phyloP scores from a whole-genome alignment of 2,888 invertebrate species.

The Latheticus oryzae region DNA sequence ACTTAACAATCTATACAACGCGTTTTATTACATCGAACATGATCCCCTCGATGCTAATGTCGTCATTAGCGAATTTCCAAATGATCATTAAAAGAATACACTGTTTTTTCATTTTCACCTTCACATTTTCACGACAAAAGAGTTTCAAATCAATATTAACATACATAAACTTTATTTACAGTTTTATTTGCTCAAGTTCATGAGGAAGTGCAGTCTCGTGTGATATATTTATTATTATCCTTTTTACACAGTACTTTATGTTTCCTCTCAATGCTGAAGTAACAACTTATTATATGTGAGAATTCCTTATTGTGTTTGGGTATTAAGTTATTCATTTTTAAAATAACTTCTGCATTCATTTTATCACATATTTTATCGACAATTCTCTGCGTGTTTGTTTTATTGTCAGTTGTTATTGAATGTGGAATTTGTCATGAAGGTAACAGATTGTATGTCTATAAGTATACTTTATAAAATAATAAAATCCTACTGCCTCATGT shows the following conservation, averaged over 20 bases:
- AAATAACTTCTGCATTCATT: constrained; percentile 11
- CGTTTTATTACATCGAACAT: neutral
- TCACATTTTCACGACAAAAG: too few species aligned
- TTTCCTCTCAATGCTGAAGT: constrained; percentile 16
- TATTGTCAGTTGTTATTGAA: constrained; percentile 9
- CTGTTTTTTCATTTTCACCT: too few species aligned
- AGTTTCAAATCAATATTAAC: constrained; percentile 1
- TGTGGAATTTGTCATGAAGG: too few species aligned
- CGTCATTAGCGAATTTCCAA: neutral
- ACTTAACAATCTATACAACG: constrained; percentile 8
- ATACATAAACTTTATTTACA: constrained; percentile 4
- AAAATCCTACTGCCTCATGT: too few species aligned
- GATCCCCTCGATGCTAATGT: constrained; percentile 1
- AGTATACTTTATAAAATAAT: too few species aligned
- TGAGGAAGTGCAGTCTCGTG: constrained; percentile 18
- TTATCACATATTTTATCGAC: constrained; percentile 21
- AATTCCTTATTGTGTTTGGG: constrained; percentile 17
- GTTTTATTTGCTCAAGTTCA: too few species aligned
- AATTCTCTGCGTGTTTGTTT: constrained; percentile 13
- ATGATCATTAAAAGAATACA: too few species aligned
- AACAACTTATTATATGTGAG: constrained; percentile 23
- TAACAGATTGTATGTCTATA: too few species aligned
- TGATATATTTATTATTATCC: constrained; percentile 19
- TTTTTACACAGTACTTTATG: constrained; percentile 25
- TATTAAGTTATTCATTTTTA: constrained; percentile 28